Conservation (phyloP, 2,888 invertebrate genomes). For the Arctia plantaginis region DNA sequence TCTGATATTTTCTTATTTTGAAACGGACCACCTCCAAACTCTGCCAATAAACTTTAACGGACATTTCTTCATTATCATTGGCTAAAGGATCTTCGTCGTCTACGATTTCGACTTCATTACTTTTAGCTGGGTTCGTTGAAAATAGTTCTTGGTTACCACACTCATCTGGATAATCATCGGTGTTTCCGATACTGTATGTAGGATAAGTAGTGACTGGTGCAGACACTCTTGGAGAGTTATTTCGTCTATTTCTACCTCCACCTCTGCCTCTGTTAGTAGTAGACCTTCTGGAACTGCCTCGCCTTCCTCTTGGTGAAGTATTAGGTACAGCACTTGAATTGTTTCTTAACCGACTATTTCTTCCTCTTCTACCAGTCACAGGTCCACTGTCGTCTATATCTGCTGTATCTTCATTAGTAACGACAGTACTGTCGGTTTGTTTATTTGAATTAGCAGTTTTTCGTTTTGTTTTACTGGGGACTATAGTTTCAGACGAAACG, state of each 20-base stretch:
- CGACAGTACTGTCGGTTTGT: background rate
- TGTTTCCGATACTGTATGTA: constrained; percentile 71
- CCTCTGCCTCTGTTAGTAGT: constrained; percentile 25
- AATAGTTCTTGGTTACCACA: constrained; percentile 66
- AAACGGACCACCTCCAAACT: constrained; percentile 74
- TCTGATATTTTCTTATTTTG: constrained; percentile 73
- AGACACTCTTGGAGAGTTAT: background rate
- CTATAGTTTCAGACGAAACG: background rate
- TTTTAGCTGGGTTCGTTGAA: constrained; percentile 32
- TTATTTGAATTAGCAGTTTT: constrained; percentile 30
- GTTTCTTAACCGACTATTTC: background rate
- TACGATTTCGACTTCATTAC: constrained; percentile 46
- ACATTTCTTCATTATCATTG: constrained; percentile 75
- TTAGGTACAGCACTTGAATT: background rate
- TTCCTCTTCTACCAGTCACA: background rate
- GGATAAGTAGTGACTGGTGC: constrained; percentile 39
- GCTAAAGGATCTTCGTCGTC: constrained; percentile 56
- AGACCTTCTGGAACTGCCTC: constrained; percentile 5
- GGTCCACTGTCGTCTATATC: background rate
- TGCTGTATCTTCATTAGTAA: background rate
- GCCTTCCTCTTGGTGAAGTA: background rate
- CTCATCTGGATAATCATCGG: constrained; percentile 72
- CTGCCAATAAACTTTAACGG: constrained; percentile 81
- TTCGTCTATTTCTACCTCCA: constrained; percentile 22
- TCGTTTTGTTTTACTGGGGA: constrained; percentile 17